phyloP scores from a whole-genome alignment of 2,888 invertebrate species.

The Torymus tubicola region DNA sequence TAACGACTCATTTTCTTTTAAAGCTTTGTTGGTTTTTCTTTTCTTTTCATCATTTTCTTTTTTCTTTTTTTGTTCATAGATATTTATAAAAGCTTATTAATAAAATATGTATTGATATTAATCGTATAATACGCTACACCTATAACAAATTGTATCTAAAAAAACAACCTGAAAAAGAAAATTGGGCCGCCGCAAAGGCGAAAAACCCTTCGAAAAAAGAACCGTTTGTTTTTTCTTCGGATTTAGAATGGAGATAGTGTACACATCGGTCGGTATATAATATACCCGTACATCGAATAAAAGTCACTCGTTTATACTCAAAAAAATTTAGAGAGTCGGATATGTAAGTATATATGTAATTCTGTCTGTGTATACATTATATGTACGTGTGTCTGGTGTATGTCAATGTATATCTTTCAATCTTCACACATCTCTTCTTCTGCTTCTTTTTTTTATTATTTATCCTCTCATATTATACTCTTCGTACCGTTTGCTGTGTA shows the following conservation, averaged over 20 bases:
- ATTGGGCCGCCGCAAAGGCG: neutral
- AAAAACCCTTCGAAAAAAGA: neutral
- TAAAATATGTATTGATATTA: slow-evolving; percentile 47
- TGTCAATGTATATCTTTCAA: too few relatives aligned
- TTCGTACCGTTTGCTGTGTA: neutral
- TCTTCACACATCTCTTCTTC: too few relatives aligned
- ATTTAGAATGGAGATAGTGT: neutral
- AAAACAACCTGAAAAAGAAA: neutral
- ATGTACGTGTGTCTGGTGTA: too few relatives aligned
- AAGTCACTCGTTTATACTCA: slow-evolving; percentile 38
- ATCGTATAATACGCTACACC: slow-evolving; percentile 32
- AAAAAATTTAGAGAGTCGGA: slow-evolving; percentile 45
- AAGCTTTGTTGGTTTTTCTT: slow-evolving; percentile 28
- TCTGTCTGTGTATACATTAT: too few relatives aligned
- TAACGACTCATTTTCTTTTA: slow-evolving; percentile 44
- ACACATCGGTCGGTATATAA: neutral
- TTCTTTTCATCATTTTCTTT: too few relatives aligned
- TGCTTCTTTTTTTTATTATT: too few relatives aligned
- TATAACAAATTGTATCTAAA: slow-evolving; percentile 48
- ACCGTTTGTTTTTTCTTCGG: neutral
- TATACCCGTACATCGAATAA: neutral
- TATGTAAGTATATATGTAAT: neutral
- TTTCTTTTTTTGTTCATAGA: slow-evolving; percentile 30
- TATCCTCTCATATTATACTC: too few relatives aligned
- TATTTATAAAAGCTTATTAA: slow-evolving; percentile 56